These are phyloP conservation scores for Onychomys torridus DNA, from an alignment of 2,797 vertebrate species.

Conservation along the genomic window DNA sequence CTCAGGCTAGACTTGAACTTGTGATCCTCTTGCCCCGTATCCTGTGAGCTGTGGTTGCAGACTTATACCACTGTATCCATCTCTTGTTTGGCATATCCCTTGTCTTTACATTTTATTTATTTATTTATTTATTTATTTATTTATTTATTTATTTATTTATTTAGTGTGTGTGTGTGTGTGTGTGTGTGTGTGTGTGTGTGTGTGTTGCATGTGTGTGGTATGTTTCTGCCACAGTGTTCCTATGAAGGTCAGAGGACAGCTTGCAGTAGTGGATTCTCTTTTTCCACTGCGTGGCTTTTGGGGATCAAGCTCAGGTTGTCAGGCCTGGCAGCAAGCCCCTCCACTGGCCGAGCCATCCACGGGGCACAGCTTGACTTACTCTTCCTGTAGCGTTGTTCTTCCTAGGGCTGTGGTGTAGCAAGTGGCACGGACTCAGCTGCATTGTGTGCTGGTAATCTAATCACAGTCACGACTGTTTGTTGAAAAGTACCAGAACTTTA, in stretches of 20 bases:
- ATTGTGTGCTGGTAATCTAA: conserved; percentile 13
- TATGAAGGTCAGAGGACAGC: not conserved
- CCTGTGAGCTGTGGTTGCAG: not conserved
- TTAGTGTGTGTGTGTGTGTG: too few relatives aligned
- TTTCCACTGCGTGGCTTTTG: too few relatives aligned
- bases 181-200: not conserved
- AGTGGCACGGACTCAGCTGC: not conserved
- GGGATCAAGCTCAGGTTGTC: not conserved
- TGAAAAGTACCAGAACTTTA: not conserved
- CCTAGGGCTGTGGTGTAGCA: not conserved
- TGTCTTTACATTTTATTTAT: not conserved
- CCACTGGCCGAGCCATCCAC: too few relatives aligned
- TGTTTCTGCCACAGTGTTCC: not conserved
- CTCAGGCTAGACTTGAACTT: not conserved
- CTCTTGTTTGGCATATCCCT: not conserved
- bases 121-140: too few relatives aligned
- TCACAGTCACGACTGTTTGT: conserved; percentile 2
- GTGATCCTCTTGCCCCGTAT: not conserved
- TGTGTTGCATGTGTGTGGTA: not conserved
- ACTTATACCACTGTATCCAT: not conserved
- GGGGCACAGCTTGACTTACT: not conserved
- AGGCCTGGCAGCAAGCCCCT: not conserved
- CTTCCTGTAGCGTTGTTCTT: not conserved
- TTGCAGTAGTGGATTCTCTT: not conserved
- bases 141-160: too few relatives aligned